phyloP scores from a whole-genome alignment of 1,140 invertebrate genomes.

The Stegodyphus dumicola region DNA sequence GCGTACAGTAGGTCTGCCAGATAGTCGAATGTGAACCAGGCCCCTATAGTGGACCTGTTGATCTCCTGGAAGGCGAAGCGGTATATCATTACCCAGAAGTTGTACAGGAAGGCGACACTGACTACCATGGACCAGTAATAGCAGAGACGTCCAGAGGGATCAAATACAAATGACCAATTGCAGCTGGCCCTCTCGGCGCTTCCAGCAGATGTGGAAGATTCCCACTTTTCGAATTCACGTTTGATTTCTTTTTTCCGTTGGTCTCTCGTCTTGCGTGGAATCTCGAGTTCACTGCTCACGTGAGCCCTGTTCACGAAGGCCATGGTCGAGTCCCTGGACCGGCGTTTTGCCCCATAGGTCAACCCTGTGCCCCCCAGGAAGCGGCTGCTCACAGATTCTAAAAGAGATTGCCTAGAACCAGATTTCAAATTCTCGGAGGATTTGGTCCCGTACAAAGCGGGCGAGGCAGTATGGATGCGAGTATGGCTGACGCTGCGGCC shows the following conservation, averaged over 20 bases:
- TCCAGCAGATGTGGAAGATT: slow-evolving; percentile 63
- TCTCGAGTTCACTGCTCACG: slow-evolving; percentile 70
- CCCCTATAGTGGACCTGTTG: slow-evolving; percentile 79
- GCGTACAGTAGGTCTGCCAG: slow-evolving; percentile 96
- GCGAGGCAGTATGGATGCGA: slow-evolving; percentile 57
- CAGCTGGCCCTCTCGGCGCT: slow-evolving; percentile 68
- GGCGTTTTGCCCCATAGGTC: slow-evolving; percentile 50
- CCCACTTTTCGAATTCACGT: slow-evolving; percentile 74
- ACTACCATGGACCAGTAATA: slow-evolving; percentile 98
- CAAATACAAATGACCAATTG: slow-evolving; percentile 84
- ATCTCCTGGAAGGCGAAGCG: slow-evolving; percentile 95
- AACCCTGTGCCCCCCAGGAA: slow-evolving; percentile 69
- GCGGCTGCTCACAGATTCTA: slow-evolving; percentile 77
- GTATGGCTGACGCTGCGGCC: slow-evolving; percentile 53
- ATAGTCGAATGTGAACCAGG: slow-evolving; percentile 98
- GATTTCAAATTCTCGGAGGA: slow-evolving; percentile 65
- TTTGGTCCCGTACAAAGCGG: slow-evolving; percentile 58
- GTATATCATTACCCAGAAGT: slow-evolving; percentile 99
- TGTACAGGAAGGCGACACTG: slow-evolving; percentile 97
- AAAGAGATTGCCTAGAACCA: slow-evolving; percentile 73
- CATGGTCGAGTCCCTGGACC: slow-evolving; percentile 69
- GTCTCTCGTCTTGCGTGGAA: slow-evolving; percentile 60
- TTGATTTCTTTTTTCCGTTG: slow-evolving; percentile 74
- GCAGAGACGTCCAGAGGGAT: slow-evolving; percentile 83
- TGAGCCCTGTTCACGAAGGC: slow-evolving; percentile 70